Evolutionary conservation across 2,797 vertebrate species (phyloP), one percentile per base, ranked within the genome.

Genomic region (Lerista edwardsae): DNA sequence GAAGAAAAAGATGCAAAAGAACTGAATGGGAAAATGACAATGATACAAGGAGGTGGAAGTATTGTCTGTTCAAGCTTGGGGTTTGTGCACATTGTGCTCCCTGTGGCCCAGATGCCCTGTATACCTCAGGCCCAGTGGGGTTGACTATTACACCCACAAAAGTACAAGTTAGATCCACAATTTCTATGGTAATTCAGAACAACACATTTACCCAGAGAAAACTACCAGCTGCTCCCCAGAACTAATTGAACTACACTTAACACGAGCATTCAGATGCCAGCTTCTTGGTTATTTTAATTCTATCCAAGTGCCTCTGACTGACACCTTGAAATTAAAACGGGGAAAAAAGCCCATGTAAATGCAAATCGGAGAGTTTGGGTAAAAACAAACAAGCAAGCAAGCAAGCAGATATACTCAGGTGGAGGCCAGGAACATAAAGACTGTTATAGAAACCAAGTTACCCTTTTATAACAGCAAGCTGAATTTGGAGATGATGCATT

Each of bases 171-270:
- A 3, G 55, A 39, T 41, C 31, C 31, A 17, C 71, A 39, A 71
- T 75, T 82, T 62, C n/a, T 31, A 65, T 17, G 41, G 19, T 59
- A 75, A 4, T 77, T 83, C 75, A 90, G 64, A 67, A 87, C 83
- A 91, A 25, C 29, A 14, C 29, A 67, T 87, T 90, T 71, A 41
- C 23, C 36, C 64, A 85, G 31, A 83, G 84, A 81, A 79, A 57
- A 11, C 31, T 80, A 62, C 79, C 91, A 85, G 57, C 83, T 72
- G 9, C 85, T 91, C 41, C 82, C 34, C 17, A 59, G 75, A 34
- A 8, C 79, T 79, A 74, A 83, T 75, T 72, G 82, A 25, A 77
- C 27, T 85, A 71, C n/a, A 23, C 34, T 90, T 83, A 39, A 85
- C 61, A 77, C 27, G 57, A 31, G 5, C 41, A 73, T 68, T 80